Evolutionary conservation across 2,113 vertebrate species (phyloP), one percentile per base, ranked within the genome.

Genomic region (Malurus cyaneus): DNA sequence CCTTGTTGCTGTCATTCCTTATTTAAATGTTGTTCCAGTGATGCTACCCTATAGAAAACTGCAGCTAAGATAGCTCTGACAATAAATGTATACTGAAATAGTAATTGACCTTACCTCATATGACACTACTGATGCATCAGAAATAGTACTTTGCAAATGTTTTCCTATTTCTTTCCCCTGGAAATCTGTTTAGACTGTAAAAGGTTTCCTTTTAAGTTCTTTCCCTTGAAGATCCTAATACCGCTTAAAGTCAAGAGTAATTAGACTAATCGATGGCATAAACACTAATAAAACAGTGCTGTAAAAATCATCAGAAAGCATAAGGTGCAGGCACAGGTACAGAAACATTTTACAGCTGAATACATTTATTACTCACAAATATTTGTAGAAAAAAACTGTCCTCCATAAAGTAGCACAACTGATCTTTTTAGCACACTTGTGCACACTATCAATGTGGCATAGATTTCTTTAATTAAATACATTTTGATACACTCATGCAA

Each of bases 401-500:
- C 66, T 67, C n/a, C 61, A 71, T 69, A 42, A 93, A 84, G 59
- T 65, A 94, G 83, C 57, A 64, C 54, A 12, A 42, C 6, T 3
- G 50, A 70, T 84, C 94, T 85, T 96, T 96, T 92, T 71, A 94
- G 84, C 79, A 74, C 62, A 10, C 57, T 80, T 61, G 24, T 89
- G 62, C 26, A 52, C 3, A 10, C 28, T 69, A 67, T 89, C 92
- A 86, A 89, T 96, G 94, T 80, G 66, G 80, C 81, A 94, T 1
- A 56, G 92, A 88, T 57, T 94, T 93, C 72, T 93, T 95, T 95
- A 94, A 97, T 96, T 84, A 95, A 98, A 97, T 74, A 94, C 28
- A 96, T 96, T 97, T 71, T 97, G 94, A 97, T 97, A 98, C 97
- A 98, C 98, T 98, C 99, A 98, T 98, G 90, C 92, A 97, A 98